A percentile compares a stretch with the other conserved stretches of the same genome.
phyloP scores from a whole-genome alignment of 2,113 vertebrate genomes.

The Baryphthengus martii region DNA sequence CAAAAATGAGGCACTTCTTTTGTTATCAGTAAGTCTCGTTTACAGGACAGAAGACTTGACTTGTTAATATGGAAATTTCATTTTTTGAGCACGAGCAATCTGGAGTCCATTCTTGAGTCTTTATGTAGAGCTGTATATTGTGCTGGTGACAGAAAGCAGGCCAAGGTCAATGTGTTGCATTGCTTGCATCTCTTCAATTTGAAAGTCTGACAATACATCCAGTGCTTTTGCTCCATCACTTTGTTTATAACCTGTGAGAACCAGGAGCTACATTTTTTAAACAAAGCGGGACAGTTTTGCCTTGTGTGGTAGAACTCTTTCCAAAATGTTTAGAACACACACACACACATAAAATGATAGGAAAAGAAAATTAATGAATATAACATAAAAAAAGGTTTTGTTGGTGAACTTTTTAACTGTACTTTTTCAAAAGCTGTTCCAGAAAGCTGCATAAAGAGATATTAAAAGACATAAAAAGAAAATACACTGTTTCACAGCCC shows the following conservation, averaged over 20 bases:
- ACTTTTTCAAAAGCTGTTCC: rapidly evolving
- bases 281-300: rapidly evolving
- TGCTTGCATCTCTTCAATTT: background rate
- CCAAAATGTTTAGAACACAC: background rate
- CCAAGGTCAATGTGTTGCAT: background rate
- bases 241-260: background rate
- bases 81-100: background rate
- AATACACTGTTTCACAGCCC: rapidly evolving
- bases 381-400: background rate
- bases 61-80: background rate
- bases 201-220: background rate
- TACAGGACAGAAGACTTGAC: background rate
- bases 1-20: background rate
- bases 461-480: background rate
- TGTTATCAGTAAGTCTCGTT: background rate
- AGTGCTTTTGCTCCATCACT: background rate
- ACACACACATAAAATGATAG: background rate
- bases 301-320: rapidly evolving
- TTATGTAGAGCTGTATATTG: rapidly evolving
- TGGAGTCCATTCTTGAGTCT: background rate
- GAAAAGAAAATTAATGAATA: no score
- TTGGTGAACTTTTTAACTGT: background rate
- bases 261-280: background rate
- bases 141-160: background rate
- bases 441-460: background rate